Base-by-base conservation (phyloP, 2,888 invertebrate genomes). In the Xanthorhoe spadicearia region DNA sequence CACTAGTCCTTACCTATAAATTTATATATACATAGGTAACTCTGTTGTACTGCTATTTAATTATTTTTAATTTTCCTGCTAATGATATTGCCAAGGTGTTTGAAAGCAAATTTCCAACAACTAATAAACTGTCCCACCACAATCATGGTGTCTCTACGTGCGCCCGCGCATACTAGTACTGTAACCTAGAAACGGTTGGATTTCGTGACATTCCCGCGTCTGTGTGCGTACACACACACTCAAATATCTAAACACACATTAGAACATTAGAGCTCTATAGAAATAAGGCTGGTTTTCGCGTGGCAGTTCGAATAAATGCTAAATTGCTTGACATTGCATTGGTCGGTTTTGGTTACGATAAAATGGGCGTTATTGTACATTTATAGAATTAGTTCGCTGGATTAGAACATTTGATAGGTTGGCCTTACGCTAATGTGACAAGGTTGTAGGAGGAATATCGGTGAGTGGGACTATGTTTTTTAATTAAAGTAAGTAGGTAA, bases 121-220 rank as follows among this genome's bases (percentile, higher is more conserved):
- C 10, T 4, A 64, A 2, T 18, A 32, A 64, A 58, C 65, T 69
- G 43, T 66, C 65, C 69, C 64, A 17, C 57, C 60, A 46, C 64
- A 53, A 69, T 64, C 79, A 80, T 86, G 82, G 90, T 70, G 81
- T 83, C 83, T 74, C 68, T 62, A 80, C 68, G 70, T 76, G 86
- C 89, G 89, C 89, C 80, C 82, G 88, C 90, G 89, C 90, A 85
- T 81, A 78, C n/a, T n/a, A n/a, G n/a, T n/a, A n/a, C 75, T 87
- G 85, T 90, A 92, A 91, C 92, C 92, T 92, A 92, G 88, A 91
- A 92, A 90, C 90, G 82, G 85, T 84, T 88, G 81, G 87, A 90
- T 92, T 92, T 92, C 90, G 92, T 92, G 92, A 92, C 92, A 92
- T 86, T 88, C 83, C 80, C 72, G 75, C 65, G 78, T 71, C 73